phyloP scores from a whole-genome alignment of 2,888 invertebrate species.

The Zaprionus lineosus region DNA sequence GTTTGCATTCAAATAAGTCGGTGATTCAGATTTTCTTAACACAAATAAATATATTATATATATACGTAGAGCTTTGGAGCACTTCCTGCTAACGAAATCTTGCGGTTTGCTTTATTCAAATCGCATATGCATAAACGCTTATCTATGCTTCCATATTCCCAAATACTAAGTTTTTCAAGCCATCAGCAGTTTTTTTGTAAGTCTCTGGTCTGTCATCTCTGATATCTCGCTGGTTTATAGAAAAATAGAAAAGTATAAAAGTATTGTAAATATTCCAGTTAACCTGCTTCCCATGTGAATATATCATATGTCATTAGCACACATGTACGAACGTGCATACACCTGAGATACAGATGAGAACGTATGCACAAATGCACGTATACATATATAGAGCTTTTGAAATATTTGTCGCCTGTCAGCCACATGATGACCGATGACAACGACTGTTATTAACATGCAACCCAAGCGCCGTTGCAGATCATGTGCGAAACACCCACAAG shows the following conservation, averaged over 20 bases:
- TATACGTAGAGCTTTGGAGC: too few relatives aligned
- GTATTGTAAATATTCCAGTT: constrained; percentile 22
- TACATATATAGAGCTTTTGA: constrained; percentile 18
- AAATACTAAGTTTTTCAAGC: constrained; percentile 24
- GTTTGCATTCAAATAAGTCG: too few relatives aligned
- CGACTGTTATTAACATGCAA: constrained; percentile 46
- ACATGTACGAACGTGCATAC: too few relatives aligned
- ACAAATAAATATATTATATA: too few relatives aligned
- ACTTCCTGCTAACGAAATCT: too few relatives aligned
- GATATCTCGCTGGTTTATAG: constrained; percentile 21
- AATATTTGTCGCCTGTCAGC: constrained; percentile 43
- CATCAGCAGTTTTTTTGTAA: constrained; percentile 24
- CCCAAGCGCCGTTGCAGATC: constrained; percentile 45
- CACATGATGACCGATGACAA: constrained; percentile 33
- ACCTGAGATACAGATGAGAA: too few relatives aligned
- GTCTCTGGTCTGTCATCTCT: constrained; percentile 30
- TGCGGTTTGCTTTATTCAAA: neutral
- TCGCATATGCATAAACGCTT: neutral
- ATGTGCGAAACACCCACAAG: constrained; percentile 36
- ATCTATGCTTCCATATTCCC: constrained; percentile 6
- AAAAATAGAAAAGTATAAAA: too few relatives aligned
- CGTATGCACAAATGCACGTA: neutral
- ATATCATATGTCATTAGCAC: constrained; percentile 38
- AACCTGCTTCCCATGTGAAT: constrained; percentile 11
- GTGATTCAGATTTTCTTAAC: too few relatives aligned